phyloP scores from a whole-genome alignment of 2,888 invertebrate species.

The Tholera decimalis region DNA sequence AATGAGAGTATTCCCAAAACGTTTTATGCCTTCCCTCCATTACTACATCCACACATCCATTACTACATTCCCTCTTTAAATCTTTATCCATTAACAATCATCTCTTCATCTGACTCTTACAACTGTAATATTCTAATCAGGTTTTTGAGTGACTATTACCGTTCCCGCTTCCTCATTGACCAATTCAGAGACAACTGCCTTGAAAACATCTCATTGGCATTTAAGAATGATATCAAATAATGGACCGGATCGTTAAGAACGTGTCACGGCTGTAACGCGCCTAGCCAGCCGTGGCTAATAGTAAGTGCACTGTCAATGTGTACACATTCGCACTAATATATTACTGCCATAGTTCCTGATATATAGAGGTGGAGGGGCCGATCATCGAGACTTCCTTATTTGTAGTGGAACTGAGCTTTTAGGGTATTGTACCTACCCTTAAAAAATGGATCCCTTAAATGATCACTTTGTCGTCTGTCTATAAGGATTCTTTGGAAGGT shows the following conservation, averaged over 20 bases:
- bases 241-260: constrained; percentile 55
- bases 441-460: too few species aligned
- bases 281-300: constrained; percentile 63
- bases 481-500: too few species aligned
- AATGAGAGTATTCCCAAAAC: too few species aligned
- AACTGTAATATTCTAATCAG: background rate
- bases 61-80: background rate
- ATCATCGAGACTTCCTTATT: constrained; percentile 26
- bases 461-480: too few species aligned
- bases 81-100: background rate
- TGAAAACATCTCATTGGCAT: constrained; percentile 35
- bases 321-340: constrained; percentile 49
- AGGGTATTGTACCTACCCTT: background rate
- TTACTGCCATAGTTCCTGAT: constrained; percentile 44
- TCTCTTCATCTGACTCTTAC: background rate
- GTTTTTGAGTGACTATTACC: background rate
- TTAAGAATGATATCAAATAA: constrained; percentile 50
- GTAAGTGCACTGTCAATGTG: constrained; percentile 59
- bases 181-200: background rate
- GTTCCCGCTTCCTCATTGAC: background rate
- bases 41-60: too few species aligned
- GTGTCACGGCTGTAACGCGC: constrained; percentile 59
- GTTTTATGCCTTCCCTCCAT: too few species aligned
- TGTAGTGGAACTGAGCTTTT: constrained; percentile 8
- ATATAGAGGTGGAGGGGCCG: constrained; percentile 32